Evolutionary conservation across 2,888 invertebrate genomes (phyloP), one percentile per base, ranked within the genome.

Genomic region (Brenthis daphne): DNA sequence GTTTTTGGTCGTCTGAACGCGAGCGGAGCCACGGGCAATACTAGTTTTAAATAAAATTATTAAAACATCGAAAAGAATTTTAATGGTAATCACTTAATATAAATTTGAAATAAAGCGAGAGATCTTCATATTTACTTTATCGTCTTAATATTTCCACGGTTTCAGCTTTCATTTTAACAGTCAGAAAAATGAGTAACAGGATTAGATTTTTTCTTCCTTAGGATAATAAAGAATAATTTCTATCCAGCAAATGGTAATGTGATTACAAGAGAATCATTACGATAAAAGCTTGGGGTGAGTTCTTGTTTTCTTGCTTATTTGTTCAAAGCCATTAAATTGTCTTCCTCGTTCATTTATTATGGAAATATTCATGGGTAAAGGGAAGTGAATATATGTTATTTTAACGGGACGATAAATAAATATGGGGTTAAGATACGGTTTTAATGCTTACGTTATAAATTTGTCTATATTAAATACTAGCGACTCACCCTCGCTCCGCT

Each of bases 181-280:
- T 20, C 20, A 20, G 20, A 20, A 20, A 43, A 43, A 43, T 43
- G 37, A 43, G 11, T 43, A 43, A 43, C 37, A 43, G 8, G 11
- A 43, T 43, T 43, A 43, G 8, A 43, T 11, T 43, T 43, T 8
- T 43, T 43, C 50, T 13, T n/a, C 6, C 16, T n/a, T 51, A 2
- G 13, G 6, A 12, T 51, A 51, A 16, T 51, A 51, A 51, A 13
- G 16, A n/a, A 14, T 51, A 14, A 51, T 72, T 70, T 67, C 29
- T 72, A 67, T 70, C 58, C 33, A 47, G 53, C 57, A 67, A 70
- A 72, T 50, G 67, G 37, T 72, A 70, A 72, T 69, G 65, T 64
- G 67, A 72, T 74, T 72, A 64, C 65, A 50, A 16, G 57, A 66
- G 54, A 66, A 63, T 43, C 65, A 56, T 65, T 67, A 61, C 63